Evolutionary conservation across 1,140 invertebrate genomes (phyloP), one percentile per base, ranked within the genome.

Genomic region (Ceratina australensis): DNA sequence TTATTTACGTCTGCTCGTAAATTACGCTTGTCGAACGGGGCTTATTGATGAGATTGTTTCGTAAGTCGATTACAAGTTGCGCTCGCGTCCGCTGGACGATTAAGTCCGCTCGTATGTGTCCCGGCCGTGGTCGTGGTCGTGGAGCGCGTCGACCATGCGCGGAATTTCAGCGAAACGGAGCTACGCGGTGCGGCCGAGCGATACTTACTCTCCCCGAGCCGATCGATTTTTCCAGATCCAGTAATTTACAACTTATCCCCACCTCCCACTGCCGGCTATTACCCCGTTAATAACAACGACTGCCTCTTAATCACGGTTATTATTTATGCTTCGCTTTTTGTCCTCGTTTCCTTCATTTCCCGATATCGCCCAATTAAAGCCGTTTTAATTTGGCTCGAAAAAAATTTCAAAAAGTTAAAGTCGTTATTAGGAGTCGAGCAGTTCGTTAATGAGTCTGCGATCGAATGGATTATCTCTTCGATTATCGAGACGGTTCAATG

Each of bases 31-130:
- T 77, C 74, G 67, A 77, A 71, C 67, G 49, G 74, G 42, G 67
- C 47, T 77, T 77, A 77, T 77, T 77, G 74, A 77, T 77, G 74
- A 77, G 74, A 77, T 77, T 77, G 74, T 77, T 77, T 77, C 74
- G 74, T 77, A 77, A 77, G 74, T 77, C 67, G 57, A 77, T 77
- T 77, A 77, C 60, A 61, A 77, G 67, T 69, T 77, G 74, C 74
- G 54, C 20, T 68, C 74, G 57, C 74, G 57, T 77, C 71, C 71
- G 71, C 67, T 28, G 18, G 20, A 42, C 74, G 74, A 71, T 77
- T 77, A 77, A 71, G 66, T 71, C 50, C 57, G 28, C 47, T 54
- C 49, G 66, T 77, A 50, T 26, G 67, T 71, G 74, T 77, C 33
- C 33, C 33, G 33, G 3, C 8, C 33, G 33, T 42, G 33, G 33